Conservation (phyloP, 2,797 vertebrate genomes). For the Lacerta viridis region DNA sequence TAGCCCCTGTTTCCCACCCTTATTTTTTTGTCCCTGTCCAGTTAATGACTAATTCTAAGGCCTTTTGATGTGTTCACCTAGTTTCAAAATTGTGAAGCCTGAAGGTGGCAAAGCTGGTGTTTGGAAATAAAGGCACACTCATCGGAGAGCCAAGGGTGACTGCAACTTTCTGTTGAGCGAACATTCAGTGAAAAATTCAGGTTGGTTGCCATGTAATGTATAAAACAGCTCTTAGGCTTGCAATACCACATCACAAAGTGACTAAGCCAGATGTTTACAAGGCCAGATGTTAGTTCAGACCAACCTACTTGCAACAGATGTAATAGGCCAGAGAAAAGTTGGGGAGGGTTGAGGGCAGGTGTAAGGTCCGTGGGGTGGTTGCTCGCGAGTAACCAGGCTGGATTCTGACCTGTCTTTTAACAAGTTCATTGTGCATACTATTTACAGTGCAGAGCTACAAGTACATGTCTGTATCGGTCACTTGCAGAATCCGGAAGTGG, state of each 20-base stretch:
- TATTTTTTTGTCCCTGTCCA: not conserved
- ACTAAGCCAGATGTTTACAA: not conserved
- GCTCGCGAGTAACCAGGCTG: too few relatives aligned
- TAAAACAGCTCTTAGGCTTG: not conserved
- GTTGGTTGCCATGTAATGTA: not conserved
- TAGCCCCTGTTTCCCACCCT: not conserved
- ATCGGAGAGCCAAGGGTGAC: too few relatives aligned
- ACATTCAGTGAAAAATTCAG: not conserved
- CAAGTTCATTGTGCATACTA: too few relatives aligned
- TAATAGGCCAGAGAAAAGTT: not conserved
- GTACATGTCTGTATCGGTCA: too few relatives aligned
- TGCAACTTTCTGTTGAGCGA: too few relatives aligned
- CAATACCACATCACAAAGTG: not conserved
- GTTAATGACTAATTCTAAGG: too few relatives aligned
- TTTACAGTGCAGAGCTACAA: too few relatives aligned
- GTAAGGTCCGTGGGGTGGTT: too few relatives aligned
- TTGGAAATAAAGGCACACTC: not conserved
- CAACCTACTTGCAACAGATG: not conserved
- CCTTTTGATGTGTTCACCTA: too few relatives aligned
- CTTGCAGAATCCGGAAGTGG: too few relatives aligned
- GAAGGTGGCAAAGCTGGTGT: not conserved
- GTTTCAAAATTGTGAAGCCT: not conserved
- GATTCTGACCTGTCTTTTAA: too few relatives aligned
- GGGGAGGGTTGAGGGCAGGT: not conserved
- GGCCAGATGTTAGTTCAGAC: not conserved